Evolutionary conservation across 2,797 vertebrate genomes (phyloP), one percentile per base, ranked within the genome.

Genomic region (Fistularia tabacaria): DNA sequence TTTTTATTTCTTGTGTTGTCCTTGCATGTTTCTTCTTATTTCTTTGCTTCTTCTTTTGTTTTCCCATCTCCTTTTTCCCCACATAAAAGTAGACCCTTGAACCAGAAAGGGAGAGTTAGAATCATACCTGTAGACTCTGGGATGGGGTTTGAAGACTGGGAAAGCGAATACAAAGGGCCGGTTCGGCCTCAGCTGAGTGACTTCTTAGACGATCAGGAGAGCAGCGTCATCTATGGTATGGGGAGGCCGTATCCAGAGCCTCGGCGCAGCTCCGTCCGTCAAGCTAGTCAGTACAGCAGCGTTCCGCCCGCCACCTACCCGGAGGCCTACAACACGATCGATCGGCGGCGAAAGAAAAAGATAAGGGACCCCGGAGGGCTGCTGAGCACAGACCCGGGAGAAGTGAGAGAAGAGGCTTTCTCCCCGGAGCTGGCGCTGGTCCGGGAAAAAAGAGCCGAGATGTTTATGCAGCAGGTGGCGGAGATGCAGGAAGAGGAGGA

Each of bases 101-200:
- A 90, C 62, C 82, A 88, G n/a, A 92, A 84, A 72, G 89, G 89
- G 72, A 93, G 87, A 84, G 91, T 95, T 85, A 93, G 90, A 79
- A 96, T 95, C 75, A 90, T 98, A 85, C 93, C 94, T 44, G 88
- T 92, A 84, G 91, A 94, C 77, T 91, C 85, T 64, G 92, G 92
- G 72, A 89, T 90, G 89, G 91, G 91, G 65, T 88, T 84, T 68
- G 92, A 96, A 60, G 89, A 94, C 12, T 92, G 90, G 88, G 91
- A 94, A 70, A 85, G 76, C 64, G 90, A 91, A 85, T 93, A 90
- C 82, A 90, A 91, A 80, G 76, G 84, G 9, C 79, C 80, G 76
- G 85, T 85, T 61, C 93, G 90, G 62, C 83, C 88, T 68, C 79
- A 88, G 41, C 82, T 93, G 64, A 91, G 91, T 65, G 90, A 93